These are phyloP conservation scores for Lepus americanus DNA, from an alignment of 2,113 vertebrate genomes.

Conservation along the genomic window DNA sequence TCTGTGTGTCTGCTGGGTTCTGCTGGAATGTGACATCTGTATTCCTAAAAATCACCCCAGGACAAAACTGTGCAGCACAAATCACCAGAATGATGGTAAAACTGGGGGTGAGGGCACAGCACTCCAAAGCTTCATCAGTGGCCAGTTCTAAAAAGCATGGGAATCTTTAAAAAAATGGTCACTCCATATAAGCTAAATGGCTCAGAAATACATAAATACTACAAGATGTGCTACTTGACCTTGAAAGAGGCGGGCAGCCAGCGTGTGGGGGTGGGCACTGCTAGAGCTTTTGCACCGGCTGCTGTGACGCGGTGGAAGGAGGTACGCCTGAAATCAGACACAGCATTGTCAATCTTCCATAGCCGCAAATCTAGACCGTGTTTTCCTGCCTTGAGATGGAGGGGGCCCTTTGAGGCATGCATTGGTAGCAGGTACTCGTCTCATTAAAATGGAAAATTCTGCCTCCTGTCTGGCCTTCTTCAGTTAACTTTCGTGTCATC, in stretches of 20 bases:
- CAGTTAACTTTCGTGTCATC: neutral
- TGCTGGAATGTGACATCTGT: neutral
- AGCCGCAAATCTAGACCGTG: neutral
- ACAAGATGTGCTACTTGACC: neutral
- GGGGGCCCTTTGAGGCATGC: neutral
- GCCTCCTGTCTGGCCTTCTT: neutral
- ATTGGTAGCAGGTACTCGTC: neutral
- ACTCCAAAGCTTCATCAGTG: slow-evolving; percentile 7
- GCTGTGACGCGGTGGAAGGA: neutral
- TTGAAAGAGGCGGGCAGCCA: neutral
- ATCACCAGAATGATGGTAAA: neutral
- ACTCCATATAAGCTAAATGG: neutral
- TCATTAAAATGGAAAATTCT: neutral
- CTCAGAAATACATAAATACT: neutral
- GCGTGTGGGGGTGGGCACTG: neutral
- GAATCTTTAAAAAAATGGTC: neutral
- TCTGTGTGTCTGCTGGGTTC: neutral
- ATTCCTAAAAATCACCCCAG: neutral
- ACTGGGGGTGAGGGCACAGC: neutral
- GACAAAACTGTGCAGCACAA: neutral
- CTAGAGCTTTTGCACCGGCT: too few species aligned
- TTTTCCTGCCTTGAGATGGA: neutral
- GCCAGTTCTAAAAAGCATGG: neutral
- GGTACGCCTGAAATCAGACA: neutral
- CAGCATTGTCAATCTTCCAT: neutral